These are phyloP conservation scores for Peromyscus melanophrys DNA, from an alignment of 2,797 vertebrate genomes.

Conservation along the genomic window DNA sequence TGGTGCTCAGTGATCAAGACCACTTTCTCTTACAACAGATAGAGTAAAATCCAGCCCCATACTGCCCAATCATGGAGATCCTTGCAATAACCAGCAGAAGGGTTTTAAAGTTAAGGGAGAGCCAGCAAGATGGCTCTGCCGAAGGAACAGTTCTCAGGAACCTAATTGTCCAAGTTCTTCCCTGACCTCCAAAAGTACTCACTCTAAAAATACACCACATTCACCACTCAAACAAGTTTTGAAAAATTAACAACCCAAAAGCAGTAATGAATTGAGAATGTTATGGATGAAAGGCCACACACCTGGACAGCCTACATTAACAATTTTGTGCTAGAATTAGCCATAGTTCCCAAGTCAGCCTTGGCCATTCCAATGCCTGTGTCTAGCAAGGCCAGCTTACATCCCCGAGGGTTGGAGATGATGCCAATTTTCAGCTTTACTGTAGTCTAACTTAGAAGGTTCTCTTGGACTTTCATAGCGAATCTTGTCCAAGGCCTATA, in stretches of 20 bases:
- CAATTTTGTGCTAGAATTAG: conserved; percentile 91
- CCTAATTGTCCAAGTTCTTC: background rate
- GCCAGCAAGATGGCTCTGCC: background rate
- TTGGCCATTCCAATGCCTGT: conserved; percentile 85
- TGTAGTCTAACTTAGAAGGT: conserved; percentile 93
- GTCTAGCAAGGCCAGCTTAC: conserved; percentile 93
- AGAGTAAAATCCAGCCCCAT: conserved; percentile 98
- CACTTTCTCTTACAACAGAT: conserved; percentile 95
- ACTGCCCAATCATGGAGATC: conserved; percentile 97
- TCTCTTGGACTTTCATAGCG: conserved; percentile 96
- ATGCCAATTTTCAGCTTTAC: conserved; percentile 95
- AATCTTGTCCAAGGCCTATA: conserved; percentile 95
- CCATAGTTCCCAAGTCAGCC: no score
- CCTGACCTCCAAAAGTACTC: background rate
- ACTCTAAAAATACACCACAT: background rate
- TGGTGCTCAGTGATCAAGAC: conserved; percentile 96
- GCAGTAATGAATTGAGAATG: background rate
- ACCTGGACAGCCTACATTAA: conserved; percentile 98
- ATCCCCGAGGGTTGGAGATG: conserved; percentile 92
- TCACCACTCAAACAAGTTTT: background rate
- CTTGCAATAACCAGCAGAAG: conserved; percentile 94
- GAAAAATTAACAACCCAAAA: background rate
- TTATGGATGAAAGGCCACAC: conserved; percentile 2
- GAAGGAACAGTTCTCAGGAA: background rate
- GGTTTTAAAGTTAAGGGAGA: background rate